Conservation (phyloP, 1,140 invertebrate genomes). For the Littorina saxatilis region DNA sequence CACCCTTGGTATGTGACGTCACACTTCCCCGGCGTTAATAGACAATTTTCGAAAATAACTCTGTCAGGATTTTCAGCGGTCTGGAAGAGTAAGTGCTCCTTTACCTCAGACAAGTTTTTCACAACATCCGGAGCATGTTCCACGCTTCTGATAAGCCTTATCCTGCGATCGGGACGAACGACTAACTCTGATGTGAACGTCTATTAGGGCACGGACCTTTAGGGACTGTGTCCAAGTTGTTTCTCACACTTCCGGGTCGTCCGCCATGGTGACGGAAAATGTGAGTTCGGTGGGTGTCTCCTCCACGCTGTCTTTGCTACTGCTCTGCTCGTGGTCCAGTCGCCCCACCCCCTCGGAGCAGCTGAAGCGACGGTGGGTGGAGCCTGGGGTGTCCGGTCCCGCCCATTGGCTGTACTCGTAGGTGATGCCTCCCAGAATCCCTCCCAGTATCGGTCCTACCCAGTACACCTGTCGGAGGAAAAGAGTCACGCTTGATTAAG, state of each 20-base stretch:
- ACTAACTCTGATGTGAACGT: too few relatives aligned
- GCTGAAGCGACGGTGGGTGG: constrained; percentile 36
- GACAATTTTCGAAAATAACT: too few relatives aligned
- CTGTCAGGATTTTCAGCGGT: too few relatives aligned
- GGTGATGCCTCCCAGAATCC: constrained; percentile 66
- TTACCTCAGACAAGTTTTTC: too few relatives aligned
- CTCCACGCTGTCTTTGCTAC: constrained; percentile 43
- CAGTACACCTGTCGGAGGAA: constrained; percentile 70
- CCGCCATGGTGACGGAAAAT: constrained; percentile 25
- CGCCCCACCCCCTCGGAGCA: constrained; percentile 16
- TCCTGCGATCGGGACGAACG: too few relatives aligned
- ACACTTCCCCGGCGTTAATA: too few relatives aligned
- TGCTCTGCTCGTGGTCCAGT: not conserved
- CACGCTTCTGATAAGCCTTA: too few relatives aligned
- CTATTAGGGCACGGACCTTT: too few relatives aligned
- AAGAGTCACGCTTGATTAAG: not conserved
- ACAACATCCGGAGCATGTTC: too few relatives aligned
- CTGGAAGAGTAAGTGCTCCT: too few relatives aligned
- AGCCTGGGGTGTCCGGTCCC: constrained; percentile 29
- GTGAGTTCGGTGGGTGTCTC: constrained; percentile 45
- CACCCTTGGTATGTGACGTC: too few relatives aligned
- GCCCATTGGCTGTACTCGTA: constrained; percentile 61
- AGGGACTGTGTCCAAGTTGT: too few relatives aligned
- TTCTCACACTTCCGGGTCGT: constrained; percentile 45
- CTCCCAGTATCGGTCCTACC: constrained; percentile 72